These are phyloP conservation scores for Exocentrus adspersus DNA, from an alignment of 2,888 invertebrate genomes.

Conservation along the genomic window DNA sequence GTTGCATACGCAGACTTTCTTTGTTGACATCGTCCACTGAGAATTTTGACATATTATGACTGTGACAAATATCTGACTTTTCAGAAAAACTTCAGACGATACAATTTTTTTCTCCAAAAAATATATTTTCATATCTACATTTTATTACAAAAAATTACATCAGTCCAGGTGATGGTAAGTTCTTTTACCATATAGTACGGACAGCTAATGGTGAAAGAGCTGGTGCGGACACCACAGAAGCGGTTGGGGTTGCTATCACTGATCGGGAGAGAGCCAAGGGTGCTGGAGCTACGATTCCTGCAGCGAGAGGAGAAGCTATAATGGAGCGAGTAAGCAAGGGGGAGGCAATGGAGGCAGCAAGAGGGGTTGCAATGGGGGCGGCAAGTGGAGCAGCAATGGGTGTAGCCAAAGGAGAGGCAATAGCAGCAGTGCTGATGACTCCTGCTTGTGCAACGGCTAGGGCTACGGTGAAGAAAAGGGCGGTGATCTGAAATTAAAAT, in stretches of 20 bases:
- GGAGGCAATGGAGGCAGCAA: background rate
- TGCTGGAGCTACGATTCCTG: constrained; percentile 3
- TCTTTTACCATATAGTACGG: background rate
- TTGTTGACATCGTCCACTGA: background rate
- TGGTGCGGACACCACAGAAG: background rate
- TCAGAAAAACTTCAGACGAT: too few species aligned
- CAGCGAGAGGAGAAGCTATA: constrained; percentile 9
- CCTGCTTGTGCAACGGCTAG: constrained; percentile 9
- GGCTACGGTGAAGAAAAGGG: constrained; percentile 3
- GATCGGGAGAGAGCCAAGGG: constrained; percentile 6
- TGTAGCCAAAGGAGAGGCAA: background rate
- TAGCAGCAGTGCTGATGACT: constrained; percentile 1
- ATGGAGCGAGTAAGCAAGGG: background rate
- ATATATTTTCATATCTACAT: too few species aligned
- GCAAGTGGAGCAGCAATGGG: background rate
- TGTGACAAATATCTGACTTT: too few species aligned
- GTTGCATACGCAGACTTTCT: background rate
- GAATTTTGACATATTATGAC: background rate
- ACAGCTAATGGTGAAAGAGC: constrained; percentile 4
- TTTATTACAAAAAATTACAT: too few species aligned
- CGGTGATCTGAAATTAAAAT: constrained; percentile 3
- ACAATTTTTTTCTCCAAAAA: too few species aligned
- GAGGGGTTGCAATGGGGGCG: background rate
- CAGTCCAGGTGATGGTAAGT: too few species aligned
- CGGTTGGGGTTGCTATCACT: background rate